phyloP scores from a whole-genome alignment of 2,888 invertebrate species.

The Aspidiotus destructor region DNA sequence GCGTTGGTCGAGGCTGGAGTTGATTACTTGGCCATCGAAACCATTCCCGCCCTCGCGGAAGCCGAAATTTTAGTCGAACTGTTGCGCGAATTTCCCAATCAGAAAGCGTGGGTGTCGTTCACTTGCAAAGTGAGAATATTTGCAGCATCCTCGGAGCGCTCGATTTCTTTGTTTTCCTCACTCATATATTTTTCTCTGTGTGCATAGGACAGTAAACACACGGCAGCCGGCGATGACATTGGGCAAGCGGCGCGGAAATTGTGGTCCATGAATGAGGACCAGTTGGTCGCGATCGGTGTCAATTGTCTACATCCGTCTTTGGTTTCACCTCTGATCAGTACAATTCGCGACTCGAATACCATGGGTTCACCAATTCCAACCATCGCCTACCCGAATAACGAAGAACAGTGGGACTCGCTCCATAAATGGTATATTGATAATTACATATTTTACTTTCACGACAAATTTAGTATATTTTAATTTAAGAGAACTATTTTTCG shows the following conservation, averaged over 20 bases:
- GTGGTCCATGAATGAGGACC: constrained; percentile 48
- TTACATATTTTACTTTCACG: no score
- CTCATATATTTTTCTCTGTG: no score
- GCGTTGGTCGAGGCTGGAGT: constrained; percentile 70
- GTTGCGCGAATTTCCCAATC: constrained; percentile 64
- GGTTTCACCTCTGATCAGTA: constrained; percentile 52
- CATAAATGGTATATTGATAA: constrained; percentile 46
- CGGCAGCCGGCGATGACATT: constrained; percentile 73
- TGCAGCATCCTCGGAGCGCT: background rate
- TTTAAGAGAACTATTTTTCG: no score
- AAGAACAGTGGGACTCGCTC: constrained; percentile 63
- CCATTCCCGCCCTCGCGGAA: constrained; percentile 76
- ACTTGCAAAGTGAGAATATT: constrained; percentile 60
- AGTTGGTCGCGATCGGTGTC: constrained; percentile 75
- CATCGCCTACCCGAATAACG: constrained; percentile 88
- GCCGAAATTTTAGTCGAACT: constrained; percentile 72
- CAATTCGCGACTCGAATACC: constrained; percentile 40
- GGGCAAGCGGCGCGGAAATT: constrained; percentile 60
- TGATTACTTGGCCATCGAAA: constrained; percentile 80
- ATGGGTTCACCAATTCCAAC: constrained; percentile 52
- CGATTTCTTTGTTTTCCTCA: background rate
- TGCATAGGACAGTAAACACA: constrained; percentile 50
- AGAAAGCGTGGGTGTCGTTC: constrained; percentile 79
- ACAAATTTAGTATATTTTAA: no score
- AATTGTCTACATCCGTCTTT: constrained; percentile 71